These are phyloP conservation scores for Chrysolina haemoptera DNA, from an alignment of 2,888 invertebrate species.

Conservation along the genomic window DNA sequence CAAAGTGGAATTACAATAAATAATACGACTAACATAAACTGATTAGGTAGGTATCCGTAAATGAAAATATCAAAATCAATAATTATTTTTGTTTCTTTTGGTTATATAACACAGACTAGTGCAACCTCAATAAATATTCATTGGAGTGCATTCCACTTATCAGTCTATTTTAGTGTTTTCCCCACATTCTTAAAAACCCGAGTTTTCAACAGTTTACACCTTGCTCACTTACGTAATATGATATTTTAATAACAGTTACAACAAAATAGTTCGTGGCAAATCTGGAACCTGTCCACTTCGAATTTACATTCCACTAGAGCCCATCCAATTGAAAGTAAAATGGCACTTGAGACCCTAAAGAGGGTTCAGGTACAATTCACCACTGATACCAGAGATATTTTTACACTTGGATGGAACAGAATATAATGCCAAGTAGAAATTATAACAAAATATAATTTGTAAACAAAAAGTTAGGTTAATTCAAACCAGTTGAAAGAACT, in stretches of 20 bases:
- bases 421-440: not conserved
- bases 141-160: not conserved
- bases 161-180: slow-evolving; percentile 3
- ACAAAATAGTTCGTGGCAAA: not conserved
- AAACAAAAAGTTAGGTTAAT: slow-evolving; percentile 5
- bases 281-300: not conserved
- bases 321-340: not conserved
- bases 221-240: slow-evolving; percentile 4
- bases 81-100: not conserved
- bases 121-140: slow-evolving; percentile 1
- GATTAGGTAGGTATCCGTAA: not conserved
- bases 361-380: not conserved
- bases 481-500: too few species aligned
- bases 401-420: not conserved
- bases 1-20: not conserved
- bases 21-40: not conserved
- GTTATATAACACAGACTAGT: slow-evolving; percentile 1
- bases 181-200: not conserved
- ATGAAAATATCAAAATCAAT: not conserved
- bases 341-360: not conserved
- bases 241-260: not conserved
- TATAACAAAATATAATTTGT: not conserved
- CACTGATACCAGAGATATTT: not conserved
- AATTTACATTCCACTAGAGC: not conserved
- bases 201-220: not conserved